These are phyloP conservation scores for Acipenser ruthenus DNA, from an alignment of 2,797 vertebrate genomes.

Conservation along the genomic window DNA sequence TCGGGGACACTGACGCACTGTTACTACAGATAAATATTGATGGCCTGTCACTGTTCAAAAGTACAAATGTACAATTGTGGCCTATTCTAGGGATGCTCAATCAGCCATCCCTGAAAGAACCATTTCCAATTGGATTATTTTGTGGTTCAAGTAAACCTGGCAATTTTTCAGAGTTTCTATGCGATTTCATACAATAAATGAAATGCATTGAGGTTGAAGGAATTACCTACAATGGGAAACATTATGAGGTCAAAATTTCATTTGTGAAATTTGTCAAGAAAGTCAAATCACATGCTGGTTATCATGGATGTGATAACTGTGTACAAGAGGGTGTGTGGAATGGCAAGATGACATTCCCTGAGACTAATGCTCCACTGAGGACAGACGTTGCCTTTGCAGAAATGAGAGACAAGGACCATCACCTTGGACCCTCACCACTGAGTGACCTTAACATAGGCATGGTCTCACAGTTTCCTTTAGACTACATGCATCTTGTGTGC, in stretches of 20 bases:
- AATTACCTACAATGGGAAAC: background rate
- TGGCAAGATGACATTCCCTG: background rate
- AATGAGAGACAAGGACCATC: no score
- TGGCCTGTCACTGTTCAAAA: constrained; percentile 1
- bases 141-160: background rate
- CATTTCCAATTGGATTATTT: background rate
- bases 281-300: background rate
- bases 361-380: no score
- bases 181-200: background rate
- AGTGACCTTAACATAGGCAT: no score
- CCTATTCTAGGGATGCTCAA: background rate
- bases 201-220: background rate
- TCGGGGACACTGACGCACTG: background rate
- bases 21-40: background rate
- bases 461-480: no score
- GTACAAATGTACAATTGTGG: background rate
- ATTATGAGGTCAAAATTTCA: background rate
- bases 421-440: no score
- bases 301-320: background rate
- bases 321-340: background rate
- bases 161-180: background rate
- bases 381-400: no score
- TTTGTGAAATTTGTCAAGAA: background rate
- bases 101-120: background rate
- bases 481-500: no score